Base-by-base conservation (phyloP, 2,888 invertebrate species). In the Corbicula japonica region DNA sequence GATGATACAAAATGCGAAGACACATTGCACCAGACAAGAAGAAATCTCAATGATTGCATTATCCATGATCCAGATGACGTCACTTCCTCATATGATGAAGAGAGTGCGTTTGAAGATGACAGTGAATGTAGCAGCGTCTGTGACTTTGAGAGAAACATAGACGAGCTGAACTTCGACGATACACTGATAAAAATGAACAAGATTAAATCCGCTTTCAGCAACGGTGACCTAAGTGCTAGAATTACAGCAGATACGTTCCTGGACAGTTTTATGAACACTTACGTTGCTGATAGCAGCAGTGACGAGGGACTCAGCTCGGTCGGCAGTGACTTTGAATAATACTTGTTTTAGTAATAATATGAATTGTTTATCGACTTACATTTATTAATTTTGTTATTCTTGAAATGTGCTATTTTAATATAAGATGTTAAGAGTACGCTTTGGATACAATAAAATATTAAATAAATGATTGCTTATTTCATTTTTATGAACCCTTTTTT, bases 111-210 rank as follows among this genome's bases (percentile, higher is more conserved):
- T 56, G 69, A 61, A 26, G 75, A 75, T 12, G 75, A 63, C 21
- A 62, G 62, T 56, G 75, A 75, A 23, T 69, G 32, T 48, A 61
- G 32, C 28, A 76, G 70, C 34, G 41, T 76, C 30, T 70, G 70
- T 69, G 70, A 76, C 12, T 35, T 76, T n/a, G 76, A 76, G 46
- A 70, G 76, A 54, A 76, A 76, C 44, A 56, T 76, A 34, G 5
- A 10, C 8, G 70, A 76, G 41, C 21, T 21, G 1, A n/a, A 34
- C 35, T 35, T 41, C 15, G 56, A 50, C 26, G 58, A 56, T n/a
- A 58, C 54, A 35, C 15, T 44, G 35, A 34, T 60, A 12, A 69
- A 54, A 23, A 34, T 54, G 15, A 46, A 52, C 8, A 10, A 34
- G 52, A 62, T 75, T n/a, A 54, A 61, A 54, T 26, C 35, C 15